Evolutionary conservation across 2,888 invertebrate species (phyloP).

Genomic region (Ornithoptera alexandrae): DNA sequence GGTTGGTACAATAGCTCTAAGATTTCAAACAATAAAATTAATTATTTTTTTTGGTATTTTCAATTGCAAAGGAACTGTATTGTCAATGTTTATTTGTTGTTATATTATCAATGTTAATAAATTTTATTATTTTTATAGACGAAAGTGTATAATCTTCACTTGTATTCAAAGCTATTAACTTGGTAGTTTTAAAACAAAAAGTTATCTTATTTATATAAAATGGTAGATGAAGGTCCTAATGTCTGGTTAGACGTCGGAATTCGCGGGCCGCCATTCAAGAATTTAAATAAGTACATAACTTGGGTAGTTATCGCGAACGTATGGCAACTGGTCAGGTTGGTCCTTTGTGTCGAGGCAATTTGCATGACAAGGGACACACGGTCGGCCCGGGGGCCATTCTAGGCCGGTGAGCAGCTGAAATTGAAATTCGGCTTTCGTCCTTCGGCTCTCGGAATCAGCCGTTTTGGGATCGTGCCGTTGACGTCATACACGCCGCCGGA

Average conservation of each 20-base stretch:
- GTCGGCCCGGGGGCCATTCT: conserved; percentile 12
- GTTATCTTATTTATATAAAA: not conserved
- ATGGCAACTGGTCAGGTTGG: conserved; percentile 24
- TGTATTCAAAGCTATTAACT: too few relatives aligned
- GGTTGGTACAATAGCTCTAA: too few relatives aligned
- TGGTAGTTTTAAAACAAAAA: too few relatives aligned
- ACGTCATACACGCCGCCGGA: conserved; percentile 10
- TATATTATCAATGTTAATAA: too few relatives aligned
- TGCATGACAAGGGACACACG: conserved; percentile 33
- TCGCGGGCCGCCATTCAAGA: conserved; percentile 9
- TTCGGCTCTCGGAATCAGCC: conserved; percentile 13
- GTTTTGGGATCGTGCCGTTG: conserved; percentile 13
- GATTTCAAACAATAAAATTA: too few relatives aligned
- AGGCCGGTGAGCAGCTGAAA: conserved; percentile 12
- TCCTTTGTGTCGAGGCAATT: conserved; percentile 30
- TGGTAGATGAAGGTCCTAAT: conserved; percentile 2
- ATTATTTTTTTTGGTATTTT: too few relatives aligned
- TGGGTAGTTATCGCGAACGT: conserved; percentile 15
- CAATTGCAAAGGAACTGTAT: too few relatives aligned
- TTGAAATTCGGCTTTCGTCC: conserved; percentile 29
- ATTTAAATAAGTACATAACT: conserved; percentile 21
- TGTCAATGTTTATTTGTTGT: too few relatives aligned
- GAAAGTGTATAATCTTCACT: too few relatives aligned
- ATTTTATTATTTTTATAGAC: too few relatives aligned
- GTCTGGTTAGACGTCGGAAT: conserved; percentile 15